These are phyloP conservation scores for Pteronura brasiliensis DNA, from an alignment of 2,113 vertebrate species.

Conservation along the genomic window DNA sequence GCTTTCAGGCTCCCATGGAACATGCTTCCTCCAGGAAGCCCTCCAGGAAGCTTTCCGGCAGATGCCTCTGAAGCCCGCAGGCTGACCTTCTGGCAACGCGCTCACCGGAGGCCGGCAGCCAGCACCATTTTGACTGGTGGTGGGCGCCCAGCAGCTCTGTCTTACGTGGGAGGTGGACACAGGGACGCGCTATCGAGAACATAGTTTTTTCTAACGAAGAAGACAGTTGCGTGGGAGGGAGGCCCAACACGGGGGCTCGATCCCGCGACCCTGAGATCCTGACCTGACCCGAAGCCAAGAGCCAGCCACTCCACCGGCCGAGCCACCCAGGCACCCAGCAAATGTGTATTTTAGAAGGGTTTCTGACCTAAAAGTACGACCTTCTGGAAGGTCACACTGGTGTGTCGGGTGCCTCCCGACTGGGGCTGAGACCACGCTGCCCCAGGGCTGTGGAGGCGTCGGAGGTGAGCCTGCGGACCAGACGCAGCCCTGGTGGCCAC, in stretches of 20 bases:
- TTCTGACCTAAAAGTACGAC: not conserved
- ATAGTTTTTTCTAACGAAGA: not conserved
- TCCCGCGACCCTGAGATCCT: not conserved
- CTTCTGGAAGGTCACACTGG: not conserved
- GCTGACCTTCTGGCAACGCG: not conserved
- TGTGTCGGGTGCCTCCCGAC: no score
- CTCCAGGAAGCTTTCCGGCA: not conserved
- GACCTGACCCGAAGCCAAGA: not conserved
- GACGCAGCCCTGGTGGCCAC: not conserved
- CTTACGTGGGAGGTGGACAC: not conserved
- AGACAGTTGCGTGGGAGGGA: not conserved
- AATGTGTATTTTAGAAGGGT: not conserved
- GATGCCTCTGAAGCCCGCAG: not conserved
- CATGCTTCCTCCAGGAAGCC: not conserved
- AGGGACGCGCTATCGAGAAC: not conserved
- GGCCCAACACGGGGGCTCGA: not conserved
- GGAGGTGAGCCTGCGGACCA: accelerated
- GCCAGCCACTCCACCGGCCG: accelerated
- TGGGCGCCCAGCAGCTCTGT: not conserved
- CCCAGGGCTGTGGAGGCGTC: not conserved
- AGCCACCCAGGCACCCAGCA: not conserved
- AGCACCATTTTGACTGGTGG: not conserved
- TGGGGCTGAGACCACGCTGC: not conserved
- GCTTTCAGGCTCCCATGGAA: not conserved
- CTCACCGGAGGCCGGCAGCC: not conserved